A percentile compares a stretch with the other conserved stretches of the same genome.
phyloP scores from a whole-genome alignment of 2,888 invertebrate genomes.

The Chrysotoxum bicinctum region DNA sequence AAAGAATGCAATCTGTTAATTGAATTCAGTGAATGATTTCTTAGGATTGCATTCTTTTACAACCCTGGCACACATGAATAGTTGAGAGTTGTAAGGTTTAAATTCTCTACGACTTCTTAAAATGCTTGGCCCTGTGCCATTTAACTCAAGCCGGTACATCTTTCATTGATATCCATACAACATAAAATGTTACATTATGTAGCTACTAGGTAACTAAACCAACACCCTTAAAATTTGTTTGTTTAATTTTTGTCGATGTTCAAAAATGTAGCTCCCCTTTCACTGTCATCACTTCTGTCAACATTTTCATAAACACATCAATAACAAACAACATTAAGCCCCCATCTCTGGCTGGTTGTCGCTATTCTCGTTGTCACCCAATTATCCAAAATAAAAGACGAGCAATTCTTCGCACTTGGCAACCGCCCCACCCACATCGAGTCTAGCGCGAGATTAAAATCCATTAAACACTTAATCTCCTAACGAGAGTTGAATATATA shows the following conservation, averaged over 20 bases:
- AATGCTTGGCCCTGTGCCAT: too few species aligned
- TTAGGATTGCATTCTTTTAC: too few species aligned
- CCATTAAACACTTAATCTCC: conserved; percentile 73
- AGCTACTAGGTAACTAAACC: not conserved
- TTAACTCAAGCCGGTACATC: too few species aligned
- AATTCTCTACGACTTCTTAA: too few species aligned
- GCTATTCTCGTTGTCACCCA: conserved; percentile 62
- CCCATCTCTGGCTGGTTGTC: not conserved
- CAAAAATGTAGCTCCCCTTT: conserved; percentile 1
- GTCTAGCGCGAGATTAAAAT: conserved; percentile 65
- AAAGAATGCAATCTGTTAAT: too few species aligned
- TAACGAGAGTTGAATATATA: conserved; percentile 71
- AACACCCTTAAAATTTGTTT: not conserved
- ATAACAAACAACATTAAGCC: conserved; percentile 52
- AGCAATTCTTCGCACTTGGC: conserved; percentile 23
- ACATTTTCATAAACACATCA: conserved; percentile 67
- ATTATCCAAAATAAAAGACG: conserved; percentile 66
- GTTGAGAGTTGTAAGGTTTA: too few species aligned
- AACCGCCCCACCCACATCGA: not conserved
- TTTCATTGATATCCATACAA: too few species aligned
- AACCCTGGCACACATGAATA: too few species aligned
- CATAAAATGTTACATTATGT: not conserved
- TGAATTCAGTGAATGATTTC: too few species aligned
- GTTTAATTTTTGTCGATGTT: not conserved
- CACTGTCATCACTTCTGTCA: conserved; percentile 49